phyloP scores from a whole-genome alignment of 2,888 invertebrate species.

The Drosophila meridiana region DNA sequence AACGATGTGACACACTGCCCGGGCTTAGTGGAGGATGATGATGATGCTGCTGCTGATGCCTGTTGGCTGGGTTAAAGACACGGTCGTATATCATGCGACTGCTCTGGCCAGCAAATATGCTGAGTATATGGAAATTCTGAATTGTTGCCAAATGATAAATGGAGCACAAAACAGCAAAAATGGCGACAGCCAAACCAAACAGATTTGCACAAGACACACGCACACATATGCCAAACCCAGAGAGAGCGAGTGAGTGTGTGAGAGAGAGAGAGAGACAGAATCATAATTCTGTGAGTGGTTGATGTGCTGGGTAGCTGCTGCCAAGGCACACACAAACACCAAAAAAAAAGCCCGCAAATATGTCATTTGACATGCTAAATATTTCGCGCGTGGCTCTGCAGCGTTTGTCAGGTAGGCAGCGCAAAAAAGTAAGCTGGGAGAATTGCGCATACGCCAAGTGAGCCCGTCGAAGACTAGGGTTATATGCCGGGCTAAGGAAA shows the following conservation, averaged over 20 bases:
- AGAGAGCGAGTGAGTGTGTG: background rate
- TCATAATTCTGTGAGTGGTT: conserved; percentile 9
- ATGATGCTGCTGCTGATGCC: conserved; percentile 29
- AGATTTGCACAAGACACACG: conserved; percentile 16
- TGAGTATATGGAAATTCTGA: conserved; percentile 76
- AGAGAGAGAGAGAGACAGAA: background rate
- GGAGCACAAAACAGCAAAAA: conserved; percentile 70
- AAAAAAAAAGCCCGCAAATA: conserved; percentile 72
- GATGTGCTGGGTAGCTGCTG: conserved; percentile 53
- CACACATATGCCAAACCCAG: conserved; percentile 56
- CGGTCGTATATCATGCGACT: conserved; percentile 66
- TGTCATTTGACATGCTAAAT: conserved; percentile 81
- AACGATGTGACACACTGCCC: conserved; percentile 61
- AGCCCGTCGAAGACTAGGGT: conserved; percentile 10
- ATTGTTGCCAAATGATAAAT: conserved; percentile 75
- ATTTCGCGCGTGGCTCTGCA: conserved; percentile 62
- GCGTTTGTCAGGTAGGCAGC: conserved; percentile 54
- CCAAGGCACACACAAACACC: conserved; percentile 26
- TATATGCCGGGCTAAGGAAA: background rate
- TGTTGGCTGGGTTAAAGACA: conserved; percentile 68
- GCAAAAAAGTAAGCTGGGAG: conserved; percentile 14
- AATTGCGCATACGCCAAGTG: conserved; percentile 54
- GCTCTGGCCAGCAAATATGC: conserved; percentile 70
- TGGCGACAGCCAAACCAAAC: conserved; percentile 50
- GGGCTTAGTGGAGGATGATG: conserved; percentile 32